Evolutionary conservation across 2,113 vertebrate genomes (phyloP).

Genomic region (Todiramphus chloris): DNA sequence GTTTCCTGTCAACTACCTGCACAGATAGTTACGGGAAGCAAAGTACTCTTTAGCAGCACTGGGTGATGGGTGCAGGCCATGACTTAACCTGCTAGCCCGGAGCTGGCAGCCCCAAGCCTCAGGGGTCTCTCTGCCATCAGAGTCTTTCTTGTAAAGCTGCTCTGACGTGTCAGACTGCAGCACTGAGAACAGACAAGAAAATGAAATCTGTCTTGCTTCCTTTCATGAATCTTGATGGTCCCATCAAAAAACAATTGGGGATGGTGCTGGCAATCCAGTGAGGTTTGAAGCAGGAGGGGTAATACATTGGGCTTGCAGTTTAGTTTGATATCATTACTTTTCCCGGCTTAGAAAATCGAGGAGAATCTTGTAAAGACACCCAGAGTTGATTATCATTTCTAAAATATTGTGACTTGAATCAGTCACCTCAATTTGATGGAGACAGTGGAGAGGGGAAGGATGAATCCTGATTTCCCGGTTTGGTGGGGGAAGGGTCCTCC

Average conservation of each 20-base stretch:
- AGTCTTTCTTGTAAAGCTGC: not conserved
- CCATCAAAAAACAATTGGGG: not conserved
- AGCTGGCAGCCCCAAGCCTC: not conserved
- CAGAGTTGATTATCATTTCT: not conserved
- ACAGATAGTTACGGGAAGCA: not conserved
- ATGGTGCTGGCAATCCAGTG: not conserved
- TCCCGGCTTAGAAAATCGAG: not conserved
- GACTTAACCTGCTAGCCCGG: not conserved
- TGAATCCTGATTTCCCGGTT: not conserved
- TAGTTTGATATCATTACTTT: not conserved
- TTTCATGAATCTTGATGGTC: not conserved
- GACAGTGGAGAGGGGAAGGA: not conserved
- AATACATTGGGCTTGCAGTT: not conserved
- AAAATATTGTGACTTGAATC: conserved; percentile 5
- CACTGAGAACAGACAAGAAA: not conserved
- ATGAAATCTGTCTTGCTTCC: not conserved
- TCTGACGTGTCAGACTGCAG: not conserved
- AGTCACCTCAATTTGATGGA: not conserved
- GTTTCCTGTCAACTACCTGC: not conserved
- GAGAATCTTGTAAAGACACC: not conserved
- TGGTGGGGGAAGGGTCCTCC: not conserved
- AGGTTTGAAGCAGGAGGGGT: rapidly evolving
- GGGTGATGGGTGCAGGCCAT: not conserved
- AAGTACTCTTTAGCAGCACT: not conserved
- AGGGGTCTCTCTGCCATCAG: not conserved